These are phyloP conservation scores for Paragorgia papillata DNA, from an alignment of 92 coral and sea anemone species.

Conservation along the genomic window DNA sequence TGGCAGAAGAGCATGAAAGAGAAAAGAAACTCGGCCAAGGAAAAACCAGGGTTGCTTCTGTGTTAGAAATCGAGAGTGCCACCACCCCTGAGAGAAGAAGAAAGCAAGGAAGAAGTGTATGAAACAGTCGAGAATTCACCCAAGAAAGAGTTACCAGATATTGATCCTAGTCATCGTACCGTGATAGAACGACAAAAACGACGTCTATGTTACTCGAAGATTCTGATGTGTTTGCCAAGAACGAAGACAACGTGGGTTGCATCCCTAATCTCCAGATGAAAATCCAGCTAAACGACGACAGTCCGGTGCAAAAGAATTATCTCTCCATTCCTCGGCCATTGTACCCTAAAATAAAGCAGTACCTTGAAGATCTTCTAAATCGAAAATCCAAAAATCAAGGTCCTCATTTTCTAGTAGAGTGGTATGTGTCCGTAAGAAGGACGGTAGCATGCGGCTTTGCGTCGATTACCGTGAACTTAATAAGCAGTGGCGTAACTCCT, in stretches of 20 bases:
- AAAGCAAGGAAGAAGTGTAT: too few species aligned
- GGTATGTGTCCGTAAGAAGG: conserved; percentile 52
- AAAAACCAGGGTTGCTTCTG: conserved; percentile 17
- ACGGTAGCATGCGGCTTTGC: conserved; percentile 49
- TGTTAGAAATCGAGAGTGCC: not conserved
- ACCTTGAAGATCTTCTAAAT: conserved; percentile 53
- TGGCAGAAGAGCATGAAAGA: conserved; percentile 46
- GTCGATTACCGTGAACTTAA: conserved; percentile 50
- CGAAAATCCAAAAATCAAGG: conserved; percentile 38
- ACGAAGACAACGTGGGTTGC: conserved; percentile 53
- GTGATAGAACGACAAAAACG: not conserved
- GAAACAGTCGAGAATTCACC: not conserved
- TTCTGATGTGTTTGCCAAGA: conserved; percentile 30
- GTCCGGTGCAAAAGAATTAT: conserved; percentile 58
- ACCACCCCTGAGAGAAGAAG: too few species aligned
- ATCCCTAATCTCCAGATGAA: conserved; percentile 46
- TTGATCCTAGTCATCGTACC: conserved; percentile 25
- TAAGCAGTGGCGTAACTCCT: too few species aligned
- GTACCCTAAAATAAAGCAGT: conserved; percentile 52
- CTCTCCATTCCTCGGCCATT: conserved; percentile 35
- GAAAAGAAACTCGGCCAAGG: conserved; percentile 39
- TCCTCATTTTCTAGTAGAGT: conserved; percentile 46
- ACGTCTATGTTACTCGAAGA: conserved; percentile 29
- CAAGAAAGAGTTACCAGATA: conserved; percentile 7
- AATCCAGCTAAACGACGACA: conserved; percentile 34